Conservation (phyloP, 2,888 invertebrate genomes). For the Pardosa pseudoannulata region DNA sequence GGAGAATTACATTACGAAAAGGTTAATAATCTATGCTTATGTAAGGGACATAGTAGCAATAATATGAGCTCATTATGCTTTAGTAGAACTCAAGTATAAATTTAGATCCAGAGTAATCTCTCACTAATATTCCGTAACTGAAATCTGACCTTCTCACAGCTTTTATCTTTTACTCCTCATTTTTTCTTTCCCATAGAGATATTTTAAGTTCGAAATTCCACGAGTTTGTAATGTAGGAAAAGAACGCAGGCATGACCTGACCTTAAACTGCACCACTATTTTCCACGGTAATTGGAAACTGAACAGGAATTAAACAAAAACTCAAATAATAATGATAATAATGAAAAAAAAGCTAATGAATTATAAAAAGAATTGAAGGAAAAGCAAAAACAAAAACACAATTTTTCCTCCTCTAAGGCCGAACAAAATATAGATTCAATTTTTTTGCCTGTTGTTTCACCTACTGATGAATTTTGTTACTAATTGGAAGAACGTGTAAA, state of each 20-base stretch:
- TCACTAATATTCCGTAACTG: too few species aligned
- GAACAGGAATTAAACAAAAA: slow-evolving; percentile 26
- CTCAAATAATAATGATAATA: too few species aligned
- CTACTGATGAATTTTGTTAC: slow-evolving; percentile 62
- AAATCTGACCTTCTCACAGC: too few species aligned
- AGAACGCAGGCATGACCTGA: slow-evolving; percentile 40
- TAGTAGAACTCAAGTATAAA: too few species aligned
- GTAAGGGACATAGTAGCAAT: too few species aligned
- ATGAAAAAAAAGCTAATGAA: slow-evolving; percentile 41
- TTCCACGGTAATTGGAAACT: slow-evolving; percentile 55
- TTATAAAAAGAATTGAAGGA: slow-evolving; percentile 40
- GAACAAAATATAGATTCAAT: slow-evolving; percentile 42
- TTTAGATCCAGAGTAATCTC: too few species aligned
- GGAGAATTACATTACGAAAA: too few species aligned
- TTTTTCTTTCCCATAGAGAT: not conserved
- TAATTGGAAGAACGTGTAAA: slow-evolving; percentile 70
- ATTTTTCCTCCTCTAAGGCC: slow-evolving; percentile 39
- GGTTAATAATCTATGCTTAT: too few species aligned
- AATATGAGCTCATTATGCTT: too few species aligned
- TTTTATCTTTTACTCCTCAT: too few species aligned
- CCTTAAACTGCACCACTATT: slow-evolving; percentile 55
- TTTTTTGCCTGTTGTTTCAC: slow-evolving; percentile 39
- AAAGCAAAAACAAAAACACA: slow-evolving; percentile 37
- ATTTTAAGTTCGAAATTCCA: slow-evolving; percentile 7
- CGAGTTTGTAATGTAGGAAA: slow-evolving; percentile 22